These are phyloP conservation scores for Octodonta nipae DNA, from an alignment of 2,888 invertebrate species.

Conservation along the genomic window DNA sequence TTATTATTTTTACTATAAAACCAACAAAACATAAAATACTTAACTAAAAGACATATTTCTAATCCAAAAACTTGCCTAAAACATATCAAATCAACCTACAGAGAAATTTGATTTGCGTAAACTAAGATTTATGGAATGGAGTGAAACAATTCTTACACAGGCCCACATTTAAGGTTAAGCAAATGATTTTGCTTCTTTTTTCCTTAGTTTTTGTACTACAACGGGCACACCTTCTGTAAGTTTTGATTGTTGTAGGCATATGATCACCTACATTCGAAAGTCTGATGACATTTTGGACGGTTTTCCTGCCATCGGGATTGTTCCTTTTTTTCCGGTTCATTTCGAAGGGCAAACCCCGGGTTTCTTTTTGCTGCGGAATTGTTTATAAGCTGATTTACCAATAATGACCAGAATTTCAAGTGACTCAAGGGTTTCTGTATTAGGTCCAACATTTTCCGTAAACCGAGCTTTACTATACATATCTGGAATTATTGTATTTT, in stretches of 20 bases:
- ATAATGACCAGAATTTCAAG: neutral
- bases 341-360: neutral
- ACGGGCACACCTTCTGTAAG: no score
- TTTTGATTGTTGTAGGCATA: neutral
- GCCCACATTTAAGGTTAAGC: conserved; percentile 1
- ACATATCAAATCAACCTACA: conserved; percentile 1
- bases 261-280: neutral
- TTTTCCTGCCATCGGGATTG: no score
- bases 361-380: conserved; percentile 1
- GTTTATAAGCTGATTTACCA: no score
- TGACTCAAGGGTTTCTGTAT: neutral
- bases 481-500: no score
- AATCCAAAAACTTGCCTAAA: no score
- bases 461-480: neutral
- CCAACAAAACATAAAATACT: no score
- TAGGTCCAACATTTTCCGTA: no score
- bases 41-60: no score
- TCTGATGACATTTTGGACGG: no score
- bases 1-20: no score
- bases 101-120: no score
- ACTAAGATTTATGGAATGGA: conserved; percentile 4
- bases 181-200: neutral
- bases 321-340: conserved; percentile 1
- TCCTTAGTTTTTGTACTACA: conserved; percentile 4
- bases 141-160: no score